A percentile compares a stretch with the other conserved stretches of the same genome.
Evolutionary conservation across 37 sponge, comb jelly and placozoan species (phyloP).

Genomic region (Lycopodina hypogea): DNA sequence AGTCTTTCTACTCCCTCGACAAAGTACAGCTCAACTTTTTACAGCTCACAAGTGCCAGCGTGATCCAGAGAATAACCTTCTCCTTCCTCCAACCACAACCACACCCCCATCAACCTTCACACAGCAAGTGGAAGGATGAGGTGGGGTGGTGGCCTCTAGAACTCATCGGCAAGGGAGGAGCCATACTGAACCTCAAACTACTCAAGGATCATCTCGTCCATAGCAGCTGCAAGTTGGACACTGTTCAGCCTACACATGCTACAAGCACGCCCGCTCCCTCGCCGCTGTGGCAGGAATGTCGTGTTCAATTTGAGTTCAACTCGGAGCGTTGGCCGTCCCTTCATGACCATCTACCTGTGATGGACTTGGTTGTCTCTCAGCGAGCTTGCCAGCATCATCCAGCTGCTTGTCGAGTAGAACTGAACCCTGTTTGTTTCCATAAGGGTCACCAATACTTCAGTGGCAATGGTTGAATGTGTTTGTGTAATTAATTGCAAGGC

Average conservation of each 20-base stretch:
- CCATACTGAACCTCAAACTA: not conserved
- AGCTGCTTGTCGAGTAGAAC: too few species aligned
- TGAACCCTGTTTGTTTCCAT: too few species aligned
- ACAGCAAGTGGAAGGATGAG: not conserved
- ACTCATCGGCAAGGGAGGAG: not conserved
- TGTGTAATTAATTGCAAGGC: too few species aligned
- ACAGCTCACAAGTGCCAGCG: conserved; percentile 30
- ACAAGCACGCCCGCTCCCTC: not conserved
- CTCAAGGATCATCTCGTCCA: not conserved
- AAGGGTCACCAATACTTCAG: too few species aligned
- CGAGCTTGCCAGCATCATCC: not conserved
- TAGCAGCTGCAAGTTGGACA: not conserved
- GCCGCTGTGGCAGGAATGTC: not conserved
- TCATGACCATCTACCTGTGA: not conserved
- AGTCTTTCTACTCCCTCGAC: conserved; percentile 22
- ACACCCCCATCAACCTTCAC: not conserved
- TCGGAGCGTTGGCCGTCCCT: not conserved
- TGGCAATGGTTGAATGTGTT: too few species aligned
- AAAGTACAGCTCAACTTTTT: conserved; percentile 41
- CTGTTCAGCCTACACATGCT: not conserved
- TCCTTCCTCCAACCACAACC: not conserved
- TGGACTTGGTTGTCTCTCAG: not conserved
- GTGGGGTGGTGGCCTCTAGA: not conserved
- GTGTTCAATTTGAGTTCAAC: too few species aligned
- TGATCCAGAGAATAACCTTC: conserved; percentile 17